phyloP scores from a whole-genome alignment of 2,797 vertebrate genomes.

The Phalloptychus januarius region DNA sequence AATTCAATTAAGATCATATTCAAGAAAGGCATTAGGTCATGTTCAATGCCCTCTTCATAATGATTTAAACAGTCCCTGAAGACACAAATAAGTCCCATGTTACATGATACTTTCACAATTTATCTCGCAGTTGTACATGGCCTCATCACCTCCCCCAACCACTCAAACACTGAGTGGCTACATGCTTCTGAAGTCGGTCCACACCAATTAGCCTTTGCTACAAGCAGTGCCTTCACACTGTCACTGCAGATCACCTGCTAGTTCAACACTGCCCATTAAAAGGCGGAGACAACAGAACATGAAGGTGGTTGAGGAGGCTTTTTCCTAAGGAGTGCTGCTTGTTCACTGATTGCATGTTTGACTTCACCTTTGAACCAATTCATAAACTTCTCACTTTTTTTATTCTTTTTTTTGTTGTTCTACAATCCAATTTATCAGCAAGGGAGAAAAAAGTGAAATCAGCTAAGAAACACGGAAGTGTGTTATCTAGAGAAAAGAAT shows the following conservation, averaged over 20 bases:
- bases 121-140: conserved; percentile 42
- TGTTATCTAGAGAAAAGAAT: conserved; percentile 17
- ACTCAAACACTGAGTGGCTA: conserved; percentile 53
- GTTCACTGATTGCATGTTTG: conserved; percentile 7
- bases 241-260: conserved; percentile 69
- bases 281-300: conserved; percentile 47
- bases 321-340: conserved; percentile 24
- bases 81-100: conserved; percentile 20
- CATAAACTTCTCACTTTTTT: background rate
- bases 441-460: conserved; percentile 1
- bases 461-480: background rate
- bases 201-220: conserved; percentile 70
- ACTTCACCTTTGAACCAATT: conserved; percentile 16
- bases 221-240: conserved; percentile 66
- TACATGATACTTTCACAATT: conserved; percentile 26
- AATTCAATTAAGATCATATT: conserved; percentile 22
- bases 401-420: background rate
- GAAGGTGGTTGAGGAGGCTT: conserved; percentile 35
- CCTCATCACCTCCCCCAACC: conserved; percentile 45
- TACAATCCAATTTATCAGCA: conserved; percentile 14
- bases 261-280: conserved; percentile 52
- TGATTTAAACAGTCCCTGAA: conserved; percentile 39
- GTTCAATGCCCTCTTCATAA: conserved; percentile 41
- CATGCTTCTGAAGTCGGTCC: conserved; percentile 64
- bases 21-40: conserved; percentile 26